Base-by-base conservation (phyloP, 2,113 vertebrate species). In the Gobio gobio region DNA sequence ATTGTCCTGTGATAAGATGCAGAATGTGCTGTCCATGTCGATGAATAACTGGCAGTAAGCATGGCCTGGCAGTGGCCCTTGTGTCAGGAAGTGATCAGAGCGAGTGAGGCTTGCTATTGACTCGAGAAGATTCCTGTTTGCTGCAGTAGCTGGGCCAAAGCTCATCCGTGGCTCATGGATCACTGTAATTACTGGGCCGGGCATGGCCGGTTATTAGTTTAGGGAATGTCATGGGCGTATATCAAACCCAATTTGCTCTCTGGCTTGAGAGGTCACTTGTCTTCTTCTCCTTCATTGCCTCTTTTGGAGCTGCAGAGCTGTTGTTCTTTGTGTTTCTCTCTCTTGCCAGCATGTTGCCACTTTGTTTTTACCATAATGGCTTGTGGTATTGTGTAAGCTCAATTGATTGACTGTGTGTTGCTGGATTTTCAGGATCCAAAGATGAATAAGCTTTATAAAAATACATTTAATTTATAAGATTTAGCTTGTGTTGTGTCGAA, bases 201-300 rank as follows among this genome's bases (percentile, higher is more conserved):
- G 92, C 91, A 94, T 92, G 90, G 89, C 73, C 89, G 92, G 93
- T 95, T 95, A 95, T 95, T 95, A 92, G 90, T 93, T 95, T 95
- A 95, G 89, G 91, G 92, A 87, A 95, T 95, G 94, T 94, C 93
- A 95, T 94, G 92, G 93, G 86, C 92, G 93, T 95, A 94, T 93
- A 94, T 95, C 94, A 95, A 92, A 90, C 91, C 91, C 93, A 94
- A 95, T 95, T 93, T 94, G 89, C 84, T 89, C 85, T 83, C 12
- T 79, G 70, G 83, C 76, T 86, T 88, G 87, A 89, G 87, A 89
- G 92, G 90, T 91, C 86, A 92, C 89, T 90, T 91, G 91, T 93
- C 93, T 93, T 92, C 91, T 90, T 84, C 59, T 84, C 29, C 59
- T 79, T 66, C 79, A 56, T 54, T 63, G 68, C 86, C 84, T 83